Evolutionary conservation across 2,797 vertebrate species (phyloP).

Genomic region (Urocyon cinereoargenteus): DNA sequence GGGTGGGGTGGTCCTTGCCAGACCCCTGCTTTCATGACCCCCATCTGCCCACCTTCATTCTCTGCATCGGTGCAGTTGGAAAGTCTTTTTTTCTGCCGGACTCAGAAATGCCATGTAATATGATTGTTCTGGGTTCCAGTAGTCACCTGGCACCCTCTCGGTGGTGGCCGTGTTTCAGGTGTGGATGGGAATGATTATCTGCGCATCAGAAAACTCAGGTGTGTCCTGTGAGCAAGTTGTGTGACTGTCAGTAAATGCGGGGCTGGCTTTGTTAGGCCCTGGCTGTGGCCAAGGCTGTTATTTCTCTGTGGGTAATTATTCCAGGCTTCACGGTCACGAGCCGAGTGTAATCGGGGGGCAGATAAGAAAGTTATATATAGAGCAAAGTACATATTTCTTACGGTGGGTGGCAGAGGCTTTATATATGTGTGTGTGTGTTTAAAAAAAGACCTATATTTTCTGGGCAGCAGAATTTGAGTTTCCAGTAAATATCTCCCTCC

Average conservation of each 20-base stretch:
- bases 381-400: conserved; percentile 62
- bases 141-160: not conserved
- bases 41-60: conserved; percentile 29
- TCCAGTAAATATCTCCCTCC: conserved; percentile 73
- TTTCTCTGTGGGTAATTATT: conserved; percentile 52
- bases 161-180: not conserved
- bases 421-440: conserved; percentile 25
- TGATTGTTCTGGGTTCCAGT: not conserved
- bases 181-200: not conserved
- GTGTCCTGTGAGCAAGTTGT: not conserved
- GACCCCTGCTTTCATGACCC: conserved; percentile 7
- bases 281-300: conserved; percentile 28
- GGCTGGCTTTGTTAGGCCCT: not conserved
- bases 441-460: conserved; percentile 77
- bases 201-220: not conserved
- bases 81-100: not conserved
- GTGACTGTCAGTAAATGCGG: not conserved
- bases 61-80: conserved; percentile 25
- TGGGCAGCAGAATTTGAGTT: conserved; percentile 72
- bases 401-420: conserved; percentile 32
- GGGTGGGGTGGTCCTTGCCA: not conserved
- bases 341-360: conserved; percentile 53
- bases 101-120: not conserved
- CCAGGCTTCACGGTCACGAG: conserved; percentile 50
- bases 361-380: conserved; percentile 72